Evolutionary conservation across 1,140 invertebrate species (phyloP).

Genomic region (Stratiolaelaps scimitus): DNA sequence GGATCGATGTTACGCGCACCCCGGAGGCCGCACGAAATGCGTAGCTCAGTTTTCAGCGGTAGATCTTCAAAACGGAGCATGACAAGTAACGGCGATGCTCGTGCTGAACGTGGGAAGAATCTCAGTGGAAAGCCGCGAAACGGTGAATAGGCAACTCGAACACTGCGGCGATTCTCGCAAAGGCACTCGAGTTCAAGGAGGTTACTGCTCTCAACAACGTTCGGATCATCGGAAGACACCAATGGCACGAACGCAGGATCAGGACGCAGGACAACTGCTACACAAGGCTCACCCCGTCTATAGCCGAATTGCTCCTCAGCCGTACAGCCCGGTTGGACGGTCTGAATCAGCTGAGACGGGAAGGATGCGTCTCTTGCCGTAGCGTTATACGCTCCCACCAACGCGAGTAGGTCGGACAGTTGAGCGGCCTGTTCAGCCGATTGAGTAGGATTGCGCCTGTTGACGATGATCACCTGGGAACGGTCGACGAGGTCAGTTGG

Average conservation of each 20-base stretch:
- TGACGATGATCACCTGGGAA: constrained; percentile 23
- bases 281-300: not conserved
- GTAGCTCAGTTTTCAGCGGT: constrained; percentile 14
- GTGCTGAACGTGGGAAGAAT: constrained; percentile 6
- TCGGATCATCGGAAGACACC: too few relatives aligned
- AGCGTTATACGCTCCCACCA: constrained; percentile 11
- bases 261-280: constrained; percentile 11
- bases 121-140: constrained; percentile 8
- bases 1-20: not conserved
- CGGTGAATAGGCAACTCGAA: constrained; percentile 7
- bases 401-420: constrained; percentile 5
- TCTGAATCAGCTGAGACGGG: constrained; percentile 1
- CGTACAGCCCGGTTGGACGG: not conserved
- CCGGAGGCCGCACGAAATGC: constrained; percentile 14
- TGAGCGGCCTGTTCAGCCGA: not conserved
- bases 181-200: constrained; percentile 20
- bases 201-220: too few relatives aligned
- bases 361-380: not conserved
- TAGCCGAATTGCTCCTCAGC: constrained; percentile 11
- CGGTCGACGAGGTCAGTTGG: constrained; percentile 19
- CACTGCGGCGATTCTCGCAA: constrained; percentile 17
- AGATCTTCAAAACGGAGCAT: constrained; percentile 14
- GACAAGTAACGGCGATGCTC: constrained; percentile 7
- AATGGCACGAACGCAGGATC: constrained; percentile 11
- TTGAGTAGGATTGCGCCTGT: constrained; percentile 1